These are phyloP conservation scores for Cynocephalus volans DNA, from an alignment of 2,113 vertebrate species.

Conservation along the genomic window DNA sequence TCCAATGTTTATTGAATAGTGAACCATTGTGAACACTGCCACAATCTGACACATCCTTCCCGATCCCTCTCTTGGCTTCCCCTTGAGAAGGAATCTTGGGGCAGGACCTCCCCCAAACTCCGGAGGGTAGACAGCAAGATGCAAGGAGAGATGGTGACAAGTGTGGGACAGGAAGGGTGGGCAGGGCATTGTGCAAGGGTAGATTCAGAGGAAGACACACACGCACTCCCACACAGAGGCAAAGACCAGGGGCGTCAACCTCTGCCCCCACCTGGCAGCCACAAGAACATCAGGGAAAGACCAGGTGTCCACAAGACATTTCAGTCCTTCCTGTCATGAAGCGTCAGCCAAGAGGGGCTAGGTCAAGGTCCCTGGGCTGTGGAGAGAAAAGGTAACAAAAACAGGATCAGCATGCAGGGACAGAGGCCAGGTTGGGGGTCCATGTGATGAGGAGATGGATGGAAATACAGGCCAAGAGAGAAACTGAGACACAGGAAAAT, in stretches of 20 bases:
- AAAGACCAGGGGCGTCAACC: not conserved
- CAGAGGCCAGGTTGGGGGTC: rapidly evolving
- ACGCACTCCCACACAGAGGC: constrained; percentile 19
- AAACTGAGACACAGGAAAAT: not conserved
- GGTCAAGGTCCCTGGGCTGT: constrained; percentile 61
- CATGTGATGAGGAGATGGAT: rapidly evolving
- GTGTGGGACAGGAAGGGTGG: not conserved
- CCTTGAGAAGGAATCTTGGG: not conserved
- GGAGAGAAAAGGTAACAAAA: not conserved
- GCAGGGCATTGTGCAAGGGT: not conserved
- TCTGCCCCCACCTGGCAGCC: not conserved
- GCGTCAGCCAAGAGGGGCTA: constrained; percentile 20
- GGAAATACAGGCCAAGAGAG: not conserved
- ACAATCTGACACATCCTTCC: not conserved
- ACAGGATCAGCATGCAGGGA: not conserved
- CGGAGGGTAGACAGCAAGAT: no score
- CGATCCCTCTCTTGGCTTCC: not conserved
- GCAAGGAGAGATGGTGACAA: no score
- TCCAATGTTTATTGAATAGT: constrained; percentile 32
- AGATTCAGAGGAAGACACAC: not conserved
- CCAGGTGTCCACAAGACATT: constrained; percentile 69
- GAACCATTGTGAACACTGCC: rapidly evolving
- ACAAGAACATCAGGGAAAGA: constrained; percentile 68
- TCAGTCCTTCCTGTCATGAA: constrained; percentile 80
- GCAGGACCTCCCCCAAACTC: not conserved